phyloP scores from a whole-genome alignment of 2,113 vertebrate species.

The Pterocles gutturalis region DNA sequence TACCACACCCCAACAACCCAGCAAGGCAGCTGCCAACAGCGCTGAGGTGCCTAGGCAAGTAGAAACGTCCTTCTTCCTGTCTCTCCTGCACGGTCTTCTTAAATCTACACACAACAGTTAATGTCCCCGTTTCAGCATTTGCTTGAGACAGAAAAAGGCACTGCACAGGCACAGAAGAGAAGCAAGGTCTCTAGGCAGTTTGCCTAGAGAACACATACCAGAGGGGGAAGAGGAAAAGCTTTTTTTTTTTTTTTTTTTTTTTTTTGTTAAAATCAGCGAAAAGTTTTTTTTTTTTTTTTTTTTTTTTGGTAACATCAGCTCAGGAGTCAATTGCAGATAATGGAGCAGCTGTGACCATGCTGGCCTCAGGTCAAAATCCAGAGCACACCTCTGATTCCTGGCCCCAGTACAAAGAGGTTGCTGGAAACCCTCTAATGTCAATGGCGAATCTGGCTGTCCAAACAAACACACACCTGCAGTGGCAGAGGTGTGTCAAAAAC shows the following conservation, averaged over 20 bases:
- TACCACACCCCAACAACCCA: neutral
- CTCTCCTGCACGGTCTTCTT: neutral
- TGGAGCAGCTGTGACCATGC: neutral
- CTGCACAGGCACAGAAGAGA: neutral
- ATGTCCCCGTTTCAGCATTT: neutral
- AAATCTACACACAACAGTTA: neutral
- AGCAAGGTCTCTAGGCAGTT: neutral
- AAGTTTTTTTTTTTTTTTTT: neutral
- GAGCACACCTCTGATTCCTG: neutral
- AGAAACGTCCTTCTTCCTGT: neutral
- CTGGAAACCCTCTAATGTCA: neutral
- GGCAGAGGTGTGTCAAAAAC: accelerated
- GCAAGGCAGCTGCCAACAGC: accelerated
- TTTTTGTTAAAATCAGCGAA: too few species aligned
- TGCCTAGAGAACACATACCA: neutral
- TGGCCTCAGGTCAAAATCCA: neutral
- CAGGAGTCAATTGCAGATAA: neutral
- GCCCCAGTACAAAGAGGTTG: neutral
- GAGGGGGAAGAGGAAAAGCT: neutral
- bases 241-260: too few species aligned
- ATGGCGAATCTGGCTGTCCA: neutral
- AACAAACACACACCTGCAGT: neutral
- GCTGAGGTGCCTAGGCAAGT: neutral
- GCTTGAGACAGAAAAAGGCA: neutral
- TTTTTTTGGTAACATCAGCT: neutral